Percentiles rank a stretch among this genome's conserved stretches.
phyloP scores from a whole-genome alignment of 1,140 invertebrate species.

The Drosophila biarmipes region DNA sequence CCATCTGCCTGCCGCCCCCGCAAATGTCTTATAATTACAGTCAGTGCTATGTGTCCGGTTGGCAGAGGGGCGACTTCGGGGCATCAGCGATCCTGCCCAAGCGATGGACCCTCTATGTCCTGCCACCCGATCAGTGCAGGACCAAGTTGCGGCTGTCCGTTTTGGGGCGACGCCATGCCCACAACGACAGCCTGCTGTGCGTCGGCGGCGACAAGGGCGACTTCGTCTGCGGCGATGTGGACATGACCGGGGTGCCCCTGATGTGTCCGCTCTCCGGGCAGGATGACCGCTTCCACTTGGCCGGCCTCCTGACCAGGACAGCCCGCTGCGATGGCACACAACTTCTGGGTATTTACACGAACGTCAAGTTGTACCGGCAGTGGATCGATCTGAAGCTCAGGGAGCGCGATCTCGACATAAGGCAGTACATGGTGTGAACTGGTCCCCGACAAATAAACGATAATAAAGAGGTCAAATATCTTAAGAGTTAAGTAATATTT shows the following conservation, averaged over 20 bases:
- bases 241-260: slow-evolving; percentile 41
- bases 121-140: slow-evolving; percentile 59
- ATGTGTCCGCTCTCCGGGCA: slow-evolving; percentile 54
- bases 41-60: slow-evolving; percentile 64
- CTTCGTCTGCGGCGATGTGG: slow-evolving; percentile 54
- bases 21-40: slow-evolving; percentile 49
- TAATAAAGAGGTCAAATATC: too few species aligned
- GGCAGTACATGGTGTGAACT: slow-evolving; percentile 48
- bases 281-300: slow-evolving; percentile 45
- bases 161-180: slow-evolving; percentile 45
- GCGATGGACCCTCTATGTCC: slow-evolving; percentile 45
- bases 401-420: slow-evolving; percentile 60
- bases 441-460: not conserved
- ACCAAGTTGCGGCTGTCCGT: slow-evolving; percentile 50
- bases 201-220: slow-evolving; percentile 58
- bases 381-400: slow-evolving; percentile 64
- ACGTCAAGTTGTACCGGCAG: slow-evolving; percentile 46
- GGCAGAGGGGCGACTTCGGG: slow-evolving; percentile 43
- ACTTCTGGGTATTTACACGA: slow-evolving; percentile 60
- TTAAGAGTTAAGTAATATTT: too few species aligned
- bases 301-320: slow-evolving; percentile 54
- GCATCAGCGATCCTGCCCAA: slow-evolving; percentile 39
- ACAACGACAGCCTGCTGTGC: slow-evolving; percentile 57
- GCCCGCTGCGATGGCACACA: slow-evolving; percentile 52
- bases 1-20: slow-evolving; percentile 58